These are phyloP conservation scores for Nyleta sp. DNA, from an alignment of 2,888 invertebrate species.

Conservation along the genomic window DNA sequence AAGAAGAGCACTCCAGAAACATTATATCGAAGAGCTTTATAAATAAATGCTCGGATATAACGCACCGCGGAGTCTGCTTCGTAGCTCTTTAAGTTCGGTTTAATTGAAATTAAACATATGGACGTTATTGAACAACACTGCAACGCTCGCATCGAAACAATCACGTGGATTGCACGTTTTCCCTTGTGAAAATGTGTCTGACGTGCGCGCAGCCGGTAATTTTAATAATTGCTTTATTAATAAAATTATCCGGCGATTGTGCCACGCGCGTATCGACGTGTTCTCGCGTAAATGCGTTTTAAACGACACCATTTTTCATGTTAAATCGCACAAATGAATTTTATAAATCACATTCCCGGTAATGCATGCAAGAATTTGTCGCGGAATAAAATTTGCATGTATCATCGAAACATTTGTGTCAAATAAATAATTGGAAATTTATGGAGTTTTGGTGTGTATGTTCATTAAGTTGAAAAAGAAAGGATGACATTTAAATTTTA, in stretches of 20 bases:
- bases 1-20: constrained; percentile 38
- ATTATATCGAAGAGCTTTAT: constrained; percentile 44
- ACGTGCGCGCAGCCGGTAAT: too few relatives aligned
- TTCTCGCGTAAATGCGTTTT: background rate
- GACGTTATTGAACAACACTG: too few relatives aligned
- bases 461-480: constrained; percentile 13
- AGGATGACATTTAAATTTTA: constrained; percentile 24
- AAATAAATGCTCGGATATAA: constrained; percentile 41
- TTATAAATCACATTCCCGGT: constrained; percentile 24
- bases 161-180: too few relatives aligned
- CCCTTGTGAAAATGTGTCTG: too few relatives aligned
- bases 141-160: too few relatives aligned
- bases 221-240: constrained; percentile 13
- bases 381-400: constrained; percentile 35
- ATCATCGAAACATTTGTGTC: constrained; percentile 10
- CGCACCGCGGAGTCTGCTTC: constrained; percentile 21
- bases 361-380: constrained; percentile 31
- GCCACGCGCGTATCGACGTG: background rate
- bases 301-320: constrained; percentile 12
- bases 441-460: constrained; percentile 11
- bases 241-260: background rate
- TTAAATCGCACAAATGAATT: constrained; percentile 16
- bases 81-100: constrained; percentile 10
- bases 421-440: constrained; percentile 35
- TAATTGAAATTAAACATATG: constrained; percentile 39